Percentiles rank a stretch among this genome's conserved stretches.
Evolutionary conservation across 2,888 invertebrate species (phyloP).

Genomic region (Rhopalosiphum nymphaeae): DNA sequence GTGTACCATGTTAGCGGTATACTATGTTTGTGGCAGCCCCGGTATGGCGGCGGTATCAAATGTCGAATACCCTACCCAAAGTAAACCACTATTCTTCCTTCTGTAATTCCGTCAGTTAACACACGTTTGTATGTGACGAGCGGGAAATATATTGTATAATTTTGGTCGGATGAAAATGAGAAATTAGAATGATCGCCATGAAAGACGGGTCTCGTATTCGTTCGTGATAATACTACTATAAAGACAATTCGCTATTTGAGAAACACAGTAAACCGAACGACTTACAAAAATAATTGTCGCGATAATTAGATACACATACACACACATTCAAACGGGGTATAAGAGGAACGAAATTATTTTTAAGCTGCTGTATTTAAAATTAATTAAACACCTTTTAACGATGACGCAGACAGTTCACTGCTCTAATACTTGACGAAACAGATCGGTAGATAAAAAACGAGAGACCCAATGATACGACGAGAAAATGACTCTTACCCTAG

Average conservation of each 20-base stretch:
- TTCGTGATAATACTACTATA: background rate
- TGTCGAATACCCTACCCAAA: background rate
- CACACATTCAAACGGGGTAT: background rate
- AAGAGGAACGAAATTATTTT: background rate
- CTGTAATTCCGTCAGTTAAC: background rate
- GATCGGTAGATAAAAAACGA: background rate
- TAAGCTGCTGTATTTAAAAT: background rate
- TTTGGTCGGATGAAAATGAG: background rate
- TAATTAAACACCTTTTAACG: background rate
- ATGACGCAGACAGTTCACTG: background rate
- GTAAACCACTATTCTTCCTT: background rate
- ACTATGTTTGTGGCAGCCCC: background rate
- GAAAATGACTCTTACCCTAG: background rate
- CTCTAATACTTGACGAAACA: background rate
- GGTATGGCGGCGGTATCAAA: background rate
- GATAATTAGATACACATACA: background rate
- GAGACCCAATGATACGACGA: background rate
- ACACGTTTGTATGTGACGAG: background rate
- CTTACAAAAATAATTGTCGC: background rate
- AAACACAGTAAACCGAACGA: background rate
- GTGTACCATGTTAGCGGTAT: background rate
- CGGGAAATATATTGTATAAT: background rate
- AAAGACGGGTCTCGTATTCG: background rate
- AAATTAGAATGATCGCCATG: background rate
- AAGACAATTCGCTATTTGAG: background rate